Conservation (phyloP, 2,888 invertebrate genomes). For the Nysson spinosus region DNA sequence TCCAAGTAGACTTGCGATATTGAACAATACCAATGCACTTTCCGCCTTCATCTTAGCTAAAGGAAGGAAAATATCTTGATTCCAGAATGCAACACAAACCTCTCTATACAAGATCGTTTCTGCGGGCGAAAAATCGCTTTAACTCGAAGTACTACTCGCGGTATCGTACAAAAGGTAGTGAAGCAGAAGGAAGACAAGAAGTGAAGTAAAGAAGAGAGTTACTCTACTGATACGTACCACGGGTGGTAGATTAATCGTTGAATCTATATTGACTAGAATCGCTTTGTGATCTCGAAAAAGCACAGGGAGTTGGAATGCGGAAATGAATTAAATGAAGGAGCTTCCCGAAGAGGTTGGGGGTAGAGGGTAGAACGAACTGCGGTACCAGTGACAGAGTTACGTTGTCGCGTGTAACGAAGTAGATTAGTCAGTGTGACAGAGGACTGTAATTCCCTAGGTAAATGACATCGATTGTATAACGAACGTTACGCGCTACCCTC, state of each 20-base stretch:
- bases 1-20: too few species aligned
- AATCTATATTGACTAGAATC: neutral
- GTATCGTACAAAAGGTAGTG: neutral
- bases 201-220: constrained; percentile 1
- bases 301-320: constrained; percentile 7
- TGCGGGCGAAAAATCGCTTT: constrained; percentile 41
- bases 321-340: constrained; percentile 50
- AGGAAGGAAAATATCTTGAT: constrained; percentile 5
- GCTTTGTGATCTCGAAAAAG: constrained; percentile 34
- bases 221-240: too few species aligned
- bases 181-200: constrained; percentile 6
- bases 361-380: constrained; percentile 47
- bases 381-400: constrained; percentile 70
- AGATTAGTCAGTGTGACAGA: constrained; percentile 74
- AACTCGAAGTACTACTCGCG: constrained; percentile 16
- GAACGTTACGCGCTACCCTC: constrained; percentile 56
- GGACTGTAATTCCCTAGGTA: constrained; percentile 73
- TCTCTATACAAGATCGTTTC: constrained; percentile 14
- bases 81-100: too few species aligned
- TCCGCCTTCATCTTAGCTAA: constrained; percentile 41
- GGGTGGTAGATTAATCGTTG: neutral
- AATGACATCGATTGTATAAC: constrained; percentile 74
- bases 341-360: constrained; percentile 20
- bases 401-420: constrained; percentile 74
- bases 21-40: constrained; percentile 43